Evolutionary conservation across 30 jellyfish, hydroid and myxozoan species (phyloP), one percentile per base, ranked within the genome.

Genomic region (Pseudorhiza aurosa): DNA sequence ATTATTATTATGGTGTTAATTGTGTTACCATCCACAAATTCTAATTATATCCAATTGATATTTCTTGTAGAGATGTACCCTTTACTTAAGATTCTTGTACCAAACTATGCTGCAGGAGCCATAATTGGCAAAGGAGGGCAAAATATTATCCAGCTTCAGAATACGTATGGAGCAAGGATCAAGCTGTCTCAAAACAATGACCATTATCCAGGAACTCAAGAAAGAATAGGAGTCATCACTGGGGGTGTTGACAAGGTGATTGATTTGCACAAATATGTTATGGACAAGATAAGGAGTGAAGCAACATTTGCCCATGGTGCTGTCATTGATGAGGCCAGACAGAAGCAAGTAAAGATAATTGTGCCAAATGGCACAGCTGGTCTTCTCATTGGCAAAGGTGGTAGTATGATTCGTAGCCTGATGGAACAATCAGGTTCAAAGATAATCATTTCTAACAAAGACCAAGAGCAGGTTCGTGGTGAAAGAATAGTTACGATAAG

Each of bases 51-150:
- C n/a, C n/a, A n/a, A n/a, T n/a, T n/a, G n/a, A n/a, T n/a, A n/a
- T 57, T 58, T 14, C 17, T 57, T 67, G 18, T 58, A 77, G 98
- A 84, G 56, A 45, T 85, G 68, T 53, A 59, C 39, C 99, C 99
- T 5, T 63, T 94, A 79, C 76, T 94, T 77, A 94, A 94, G 62
- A 63, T 94, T 3, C 74, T 94, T 15, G 85, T 94, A 27, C 99
- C 99, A 37, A 94, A 94, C 56, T 94, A 77, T 83, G 99, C 99
- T 35, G 99, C 99, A 17, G 99, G 99, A 4, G 99, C 99, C 11
- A 82, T 94, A 11, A 94, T 94, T 68, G 99, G 99, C 4, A 87
- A 87, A 83, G 90, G 96, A 10, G 99, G 99, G 1, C 87, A 83
- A 35, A 94, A 94, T 63, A 87, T 94, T 7, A 64, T 78, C 22